Evolutionary conservation across 2,113 vertebrate genomes (phyloP).

Genomic region (Pterocles orientalis): DNA sequence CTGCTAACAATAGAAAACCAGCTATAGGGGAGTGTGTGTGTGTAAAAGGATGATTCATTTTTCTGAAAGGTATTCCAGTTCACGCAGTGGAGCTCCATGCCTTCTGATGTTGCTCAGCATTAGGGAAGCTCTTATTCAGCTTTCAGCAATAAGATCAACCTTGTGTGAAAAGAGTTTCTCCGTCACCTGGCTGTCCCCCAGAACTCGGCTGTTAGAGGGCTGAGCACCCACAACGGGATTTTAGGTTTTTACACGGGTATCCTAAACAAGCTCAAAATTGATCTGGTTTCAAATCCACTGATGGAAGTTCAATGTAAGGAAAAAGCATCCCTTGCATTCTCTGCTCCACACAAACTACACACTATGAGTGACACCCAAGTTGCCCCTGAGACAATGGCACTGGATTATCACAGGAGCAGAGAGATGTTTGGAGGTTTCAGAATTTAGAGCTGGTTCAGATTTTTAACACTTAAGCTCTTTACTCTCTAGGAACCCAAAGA

Average conservation of each 20-base stretch:
- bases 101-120: neutral
- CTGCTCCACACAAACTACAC: neutral
- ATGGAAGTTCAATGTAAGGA: neutral
- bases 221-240: neutral
- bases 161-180: neutral
- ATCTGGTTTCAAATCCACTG: neutral
- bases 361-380: fast-evolving
- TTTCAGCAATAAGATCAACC: neutral
- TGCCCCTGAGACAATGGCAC: neutral
- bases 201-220: neutral
- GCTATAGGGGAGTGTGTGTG: neutral
- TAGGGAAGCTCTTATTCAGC: neutral
- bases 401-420: neutral
- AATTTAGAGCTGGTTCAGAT: neutral
- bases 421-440: neutral
- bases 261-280: neutral
- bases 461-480: neutral
- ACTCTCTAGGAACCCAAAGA: neutral
- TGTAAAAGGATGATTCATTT: neutral
- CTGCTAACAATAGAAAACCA: neutral
- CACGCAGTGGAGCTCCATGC: neutral
- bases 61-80: neutral
- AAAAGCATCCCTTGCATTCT: neutral
- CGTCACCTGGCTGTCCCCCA: neutral
- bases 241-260: neutral